A percentile compares a stretch with the other conserved stretches of the same genome.
Conservation (phyloP, 2,888 invertebrate species). For the Drosophila recens region DNA sequence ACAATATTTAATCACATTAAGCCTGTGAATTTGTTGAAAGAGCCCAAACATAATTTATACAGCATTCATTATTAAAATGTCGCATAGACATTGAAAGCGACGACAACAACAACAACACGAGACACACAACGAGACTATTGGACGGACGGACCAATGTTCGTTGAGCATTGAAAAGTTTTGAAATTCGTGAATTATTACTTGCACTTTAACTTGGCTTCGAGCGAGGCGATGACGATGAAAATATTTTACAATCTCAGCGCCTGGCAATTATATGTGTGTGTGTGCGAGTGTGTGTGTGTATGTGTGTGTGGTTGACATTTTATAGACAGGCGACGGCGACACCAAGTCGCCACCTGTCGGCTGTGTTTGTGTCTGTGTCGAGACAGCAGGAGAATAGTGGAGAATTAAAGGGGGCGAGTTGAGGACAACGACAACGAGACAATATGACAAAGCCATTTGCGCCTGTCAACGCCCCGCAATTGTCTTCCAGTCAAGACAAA, state of each 20-base stretch:
- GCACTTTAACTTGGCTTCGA: slow-evolving; percentile 76
- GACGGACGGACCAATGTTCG: slow-evolving; percentile 39
- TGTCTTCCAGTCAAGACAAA: slow-evolving; percentile 64
- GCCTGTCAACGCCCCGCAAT: slow-evolving; percentile 78
- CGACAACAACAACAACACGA: slow-evolving; percentile 35
- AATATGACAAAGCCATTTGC: slow-evolving; percentile 75
- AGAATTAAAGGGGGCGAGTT: background rate
- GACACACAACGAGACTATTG: slow-evolving; percentile 17
- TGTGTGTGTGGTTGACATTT: slow-evolving; percentile 56
- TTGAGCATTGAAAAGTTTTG: slow-evolving; percentile 71
- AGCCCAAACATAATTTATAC: slow-evolving; percentile 73
- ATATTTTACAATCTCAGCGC: slow-evolving; percentile 69
- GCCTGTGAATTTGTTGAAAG: slow-evolving; percentile 59
- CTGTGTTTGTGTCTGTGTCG: slow-evolving; percentile 8
- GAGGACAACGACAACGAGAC: slow-evolving; percentile 21
- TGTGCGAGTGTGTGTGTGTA: background rate
- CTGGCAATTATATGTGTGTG: slow-evolving; percentile 40
- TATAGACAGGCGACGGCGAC: slow-evolving; percentile 63
- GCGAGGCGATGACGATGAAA: slow-evolving; percentile 75
- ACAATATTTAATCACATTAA: slow-evolving; percentile 79
- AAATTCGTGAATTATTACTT: slow-evolving; percentile 80
- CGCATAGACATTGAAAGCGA: slow-evolving; percentile 73
- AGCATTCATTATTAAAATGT: slow-evolving; percentile 75
- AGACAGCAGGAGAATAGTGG: slow-evolving; percentile 6
- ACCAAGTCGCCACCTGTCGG: slow-evolving; percentile 76